Base-by-base conservation (phyloP, 1,140 invertebrate species). In the Steinernema feltiae region DNA sequence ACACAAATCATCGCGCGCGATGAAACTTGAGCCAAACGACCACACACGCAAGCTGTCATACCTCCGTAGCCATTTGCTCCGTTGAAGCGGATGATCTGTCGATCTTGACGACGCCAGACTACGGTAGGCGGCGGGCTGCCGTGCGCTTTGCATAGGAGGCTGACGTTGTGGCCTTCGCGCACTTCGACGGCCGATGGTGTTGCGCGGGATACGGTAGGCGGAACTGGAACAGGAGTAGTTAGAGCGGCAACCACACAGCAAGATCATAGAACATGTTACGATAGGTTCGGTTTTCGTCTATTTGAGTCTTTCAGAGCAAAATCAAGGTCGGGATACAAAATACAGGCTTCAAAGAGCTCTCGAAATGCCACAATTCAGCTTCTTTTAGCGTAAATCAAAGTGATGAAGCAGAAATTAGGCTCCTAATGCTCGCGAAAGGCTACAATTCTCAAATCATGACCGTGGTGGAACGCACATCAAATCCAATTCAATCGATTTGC, bases 51-150 rank as follows among this genome's bases (percentile, higher is more conserved):
- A 69, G 21, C 24, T 21, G 35, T n/a, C 76, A 12, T 48, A 80
- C 79, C 78, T 78, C 79, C 79, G 48, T 77, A 80, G 63, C 79
- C 79, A 27, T 73, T 79, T n/a, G 78, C 78, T 17, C 79, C 79
- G 83, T 91, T 91, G 71, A 76, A 79, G 30, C 88, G 89, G 82
- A 95, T 94, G 48, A 90, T 90, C 86, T 91, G 90, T 0, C 92
- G 91, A 87, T 94, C 93, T 86, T 95, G 93, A 80, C 94, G 89
- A 87, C 93, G 92, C 94, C 94, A 95, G 86, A 92, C 93, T 82
- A 95, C 92, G 79, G 88, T 91, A 1, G 94, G 94, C 80, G 91
- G 90, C 31, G 94, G 94, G 83, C 92, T 93, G 84, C 94, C 94
- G 82, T 92, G 92, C 76, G 94, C 94, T 86, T 92, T 92, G 87